phyloP scores from a whole-genome alignment of 37 sponge, comb jelly and placozoan species.

The Eunapius fragilis region DNA sequence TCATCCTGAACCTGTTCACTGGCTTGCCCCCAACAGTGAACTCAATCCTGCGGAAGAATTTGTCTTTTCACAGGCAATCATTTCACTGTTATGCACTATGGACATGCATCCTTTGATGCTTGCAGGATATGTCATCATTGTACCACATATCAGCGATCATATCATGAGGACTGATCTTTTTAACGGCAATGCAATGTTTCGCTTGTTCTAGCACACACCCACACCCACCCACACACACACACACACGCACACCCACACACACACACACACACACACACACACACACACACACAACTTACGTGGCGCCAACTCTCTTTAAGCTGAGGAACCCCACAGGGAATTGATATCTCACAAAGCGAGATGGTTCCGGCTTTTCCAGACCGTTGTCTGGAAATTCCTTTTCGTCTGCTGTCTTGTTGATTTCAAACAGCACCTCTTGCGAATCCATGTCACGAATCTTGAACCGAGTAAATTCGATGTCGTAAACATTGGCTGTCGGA shows the following conservation, averaged over 20 bases:
- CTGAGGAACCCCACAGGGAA: constrained; percentile 90
- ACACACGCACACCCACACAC: too few species aligned
- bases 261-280: neutral
- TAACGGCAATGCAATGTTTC: too few species aligned
- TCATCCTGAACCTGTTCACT: constrained; percentile 91
- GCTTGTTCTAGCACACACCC: too few species aligned
- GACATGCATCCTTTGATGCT: too few species aligned
- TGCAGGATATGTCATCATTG: too few species aligned
- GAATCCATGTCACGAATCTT: constrained; percentile 87
- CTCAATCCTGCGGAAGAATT: constrained; percentile 74
- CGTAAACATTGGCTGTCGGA: constrained; percentile 72
- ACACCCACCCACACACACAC: too few species aligned
- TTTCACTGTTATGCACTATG: too few species aligned
- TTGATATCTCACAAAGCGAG: constrained; percentile 85
- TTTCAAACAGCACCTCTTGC: constrained; percentile 80
- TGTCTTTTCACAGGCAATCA: neutral
- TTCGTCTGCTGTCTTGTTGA: constrained; percentile 67
- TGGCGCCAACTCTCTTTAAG: constrained; percentile 88
- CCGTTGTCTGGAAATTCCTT: constrained; percentile 6
- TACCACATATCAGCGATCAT: neutral
- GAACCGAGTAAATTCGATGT: constrained; percentile 88
- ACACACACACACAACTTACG: constrained; percentile 62
- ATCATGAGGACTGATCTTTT: too few species aligned
- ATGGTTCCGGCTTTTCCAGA: constrained; percentile 34
- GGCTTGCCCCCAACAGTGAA: constrained; percentile 90